A percentile compares a stretch with the other conserved stretches of the same genome.
Conservation (phyloP, 1,140 invertebrate species). For the Drosophila cardini region DNA sequence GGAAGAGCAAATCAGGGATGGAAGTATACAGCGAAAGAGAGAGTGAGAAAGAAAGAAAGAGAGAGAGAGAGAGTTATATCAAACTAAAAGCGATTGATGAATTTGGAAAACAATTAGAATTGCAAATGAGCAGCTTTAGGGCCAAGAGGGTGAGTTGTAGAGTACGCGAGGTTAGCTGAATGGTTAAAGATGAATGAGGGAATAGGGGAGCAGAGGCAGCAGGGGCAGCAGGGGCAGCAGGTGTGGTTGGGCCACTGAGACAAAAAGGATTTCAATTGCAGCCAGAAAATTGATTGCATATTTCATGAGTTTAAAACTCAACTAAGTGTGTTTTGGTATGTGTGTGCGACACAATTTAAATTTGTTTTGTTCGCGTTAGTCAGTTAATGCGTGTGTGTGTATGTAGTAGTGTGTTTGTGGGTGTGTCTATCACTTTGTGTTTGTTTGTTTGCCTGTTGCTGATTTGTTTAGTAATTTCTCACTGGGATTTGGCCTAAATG, state of each 20-base stretch:
- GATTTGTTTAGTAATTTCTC: slow-evolving; percentile 69
- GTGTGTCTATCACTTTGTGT: slow-evolving; percentile 8
- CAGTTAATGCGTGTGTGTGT: slow-evolving; percentile 1
- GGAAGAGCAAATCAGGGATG: too few relatives aligned
- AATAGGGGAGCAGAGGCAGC: neutral
- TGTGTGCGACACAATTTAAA: slow-evolving; percentile 37
- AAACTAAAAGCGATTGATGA: slow-evolving; percentile 63
- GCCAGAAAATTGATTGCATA: slow-evolving; percentile 76
- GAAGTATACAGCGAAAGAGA: neutral
- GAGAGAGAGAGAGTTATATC: neutral
- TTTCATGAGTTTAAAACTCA: slow-evolving; percentile 65
- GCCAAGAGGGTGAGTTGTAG: neutral
- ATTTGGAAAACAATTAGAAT: slow-evolving; percentile 80
- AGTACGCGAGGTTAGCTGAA: neutral
- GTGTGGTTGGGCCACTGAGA: slow-evolving; percentile 44
- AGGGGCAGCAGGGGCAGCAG: slow-evolving; percentile 35
- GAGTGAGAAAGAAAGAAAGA: neutral
- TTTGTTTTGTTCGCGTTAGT: slow-evolving; percentile 18
- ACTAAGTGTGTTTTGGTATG: slow-evolving; percentile 1
- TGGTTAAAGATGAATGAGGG: too few relatives aligned
- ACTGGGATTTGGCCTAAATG: slow-evolving; percentile 40
- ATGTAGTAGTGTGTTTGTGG: slow-evolving; percentile 5
- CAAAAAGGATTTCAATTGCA: slow-evolving; percentile 51
- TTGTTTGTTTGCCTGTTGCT: slow-evolving; percentile 50
- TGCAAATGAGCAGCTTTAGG: slow-evolving; percentile 60